These are phyloP conservation scores for Empis livida DNA, from an alignment of 2,888 invertebrate species.

Conservation along the genomic window DNA sequence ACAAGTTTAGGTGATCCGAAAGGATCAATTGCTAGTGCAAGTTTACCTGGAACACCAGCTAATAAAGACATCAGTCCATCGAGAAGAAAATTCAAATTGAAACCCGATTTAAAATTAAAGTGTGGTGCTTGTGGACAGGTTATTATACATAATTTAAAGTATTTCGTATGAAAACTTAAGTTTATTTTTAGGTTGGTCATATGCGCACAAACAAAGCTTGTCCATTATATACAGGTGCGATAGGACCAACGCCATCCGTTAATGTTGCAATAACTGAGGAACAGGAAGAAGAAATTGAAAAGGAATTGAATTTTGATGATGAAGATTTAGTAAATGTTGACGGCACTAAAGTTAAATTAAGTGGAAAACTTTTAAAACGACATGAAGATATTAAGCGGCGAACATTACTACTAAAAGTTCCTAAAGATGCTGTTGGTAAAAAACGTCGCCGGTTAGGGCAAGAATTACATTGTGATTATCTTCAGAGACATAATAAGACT, in stretches of 20 bases:
- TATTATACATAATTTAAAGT: neutral
- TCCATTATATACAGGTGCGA: slow-evolving; percentile 71
- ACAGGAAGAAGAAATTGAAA: slow-evolving; percentile 70
- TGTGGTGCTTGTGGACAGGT: slow-evolving; percentile 90
- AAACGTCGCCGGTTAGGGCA: slow-evolving; percentile 54
- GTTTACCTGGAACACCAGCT: slow-evolving; percentile 21
- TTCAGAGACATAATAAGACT: slow-evolving; percentile 66
- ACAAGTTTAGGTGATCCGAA: slow-evolving; percentile 34
- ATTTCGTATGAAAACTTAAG: neutral
- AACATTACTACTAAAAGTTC: slow-evolving; percentile 62
- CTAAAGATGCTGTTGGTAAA: slow-evolving; percentile 53
- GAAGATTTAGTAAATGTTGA: slow-evolving; percentile 86
- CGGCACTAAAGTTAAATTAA: slow-evolving; percentile 85
- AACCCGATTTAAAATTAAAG: slow-evolving; percentile 81
- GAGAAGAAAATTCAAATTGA: slow-evolving; percentile 70
- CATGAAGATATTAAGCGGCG: slow-evolving; percentile 78
- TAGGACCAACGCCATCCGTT: slow-evolving; percentile 45
- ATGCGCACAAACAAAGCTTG: slow-evolving; percentile 91
- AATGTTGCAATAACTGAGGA: slow-evolving; percentile 66
- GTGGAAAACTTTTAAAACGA: slow-evolving; percentile 75
- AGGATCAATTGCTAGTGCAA: slow-evolving; percentile 19
- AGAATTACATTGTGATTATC: slow-evolving; percentile 74
- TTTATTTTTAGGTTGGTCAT: slow-evolving; percentile 24
- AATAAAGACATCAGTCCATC: slow-evolving; percentile 48
- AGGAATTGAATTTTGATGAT: slow-evolving; percentile 60